phyloP scores from a whole-genome alignment of 2,888 invertebrate genomes.

The Timema cristinae region DNA sequence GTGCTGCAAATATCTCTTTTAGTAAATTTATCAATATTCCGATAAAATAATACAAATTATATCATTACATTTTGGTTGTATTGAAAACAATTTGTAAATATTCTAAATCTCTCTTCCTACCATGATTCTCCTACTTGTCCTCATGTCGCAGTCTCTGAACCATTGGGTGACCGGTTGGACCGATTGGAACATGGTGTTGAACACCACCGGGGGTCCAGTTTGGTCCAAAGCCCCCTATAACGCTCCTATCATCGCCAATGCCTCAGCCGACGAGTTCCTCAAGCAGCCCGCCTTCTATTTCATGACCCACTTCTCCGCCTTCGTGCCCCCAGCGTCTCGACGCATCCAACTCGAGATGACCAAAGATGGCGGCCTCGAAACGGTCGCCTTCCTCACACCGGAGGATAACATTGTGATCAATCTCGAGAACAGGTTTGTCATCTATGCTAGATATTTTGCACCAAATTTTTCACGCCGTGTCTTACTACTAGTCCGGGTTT shows the following conservation, averaged over 20 bases:
- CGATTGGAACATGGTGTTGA: constrained; percentile 7
- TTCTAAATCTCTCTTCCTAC: no score
- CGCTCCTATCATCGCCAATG: constrained; percentile 12
- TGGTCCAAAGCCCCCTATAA: background rate
- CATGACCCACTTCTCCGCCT: constrained; percentile 1
- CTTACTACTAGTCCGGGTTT: no score
- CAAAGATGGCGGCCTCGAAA: background rate
- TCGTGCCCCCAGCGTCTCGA: background rate
- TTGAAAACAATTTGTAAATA: no score
- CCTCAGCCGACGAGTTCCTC: constrained; percentile 9
- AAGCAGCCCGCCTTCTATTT: constrained; percentile 14
- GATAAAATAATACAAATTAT: no score
- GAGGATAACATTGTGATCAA: constrained; percentile 8
- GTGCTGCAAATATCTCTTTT: no score
- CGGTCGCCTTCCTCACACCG: constrained; percentile 7
- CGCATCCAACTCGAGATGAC: background rate
- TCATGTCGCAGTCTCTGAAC: background rate
- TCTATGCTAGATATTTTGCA: background rate
- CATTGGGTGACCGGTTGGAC: constrained; percentile 10
- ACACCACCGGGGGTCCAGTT: background rate
- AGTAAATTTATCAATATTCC: no score
- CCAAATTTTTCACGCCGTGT: no score
- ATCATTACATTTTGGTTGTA: no score
- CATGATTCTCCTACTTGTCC: no score
- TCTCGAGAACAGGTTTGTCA: constrained; percentile 3